Evolutionary conservation across 2,888 invertebrate genomes (phyloP).

Genomic region (Ryuthela nishihirai): DNA sequence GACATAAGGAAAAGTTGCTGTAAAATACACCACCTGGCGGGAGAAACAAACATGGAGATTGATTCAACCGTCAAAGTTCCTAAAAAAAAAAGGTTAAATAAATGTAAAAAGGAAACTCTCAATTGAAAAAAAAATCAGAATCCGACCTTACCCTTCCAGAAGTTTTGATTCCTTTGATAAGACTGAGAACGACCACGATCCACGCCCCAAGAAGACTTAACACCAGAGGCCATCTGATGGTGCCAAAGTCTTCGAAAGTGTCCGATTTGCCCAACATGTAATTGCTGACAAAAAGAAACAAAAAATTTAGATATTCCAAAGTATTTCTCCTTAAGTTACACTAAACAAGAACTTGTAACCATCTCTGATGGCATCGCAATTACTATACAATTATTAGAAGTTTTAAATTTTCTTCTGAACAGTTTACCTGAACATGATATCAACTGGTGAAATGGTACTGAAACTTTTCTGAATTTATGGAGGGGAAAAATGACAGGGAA

Average conservation of each 20-base stretch:
- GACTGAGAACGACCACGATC: constrained; percentile 36
- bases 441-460: too few relatives aligned
- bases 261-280: constrained; percentile 36
- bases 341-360: too few relatives aligned
- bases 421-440: too few relatives aligned
- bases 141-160: constrained; percentile 35
- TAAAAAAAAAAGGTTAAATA: background rate
- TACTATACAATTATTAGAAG: too few relatives aligned
- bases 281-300: constrained; percentile 22
- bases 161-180: constrained; percentile 41
- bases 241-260: constrained; percentile 26
- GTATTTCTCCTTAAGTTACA: too few relatives aligned
- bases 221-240: constrained; percentile 32
- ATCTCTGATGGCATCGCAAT: too few relatives aligned
- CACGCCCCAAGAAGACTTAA: constrained; percentile 35
- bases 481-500: too few relatives aligned
- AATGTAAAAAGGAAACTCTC: background rate
- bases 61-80: background rate
- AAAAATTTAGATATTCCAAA: too few relatives aligned
- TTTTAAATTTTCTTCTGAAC: too few relatives aligned
- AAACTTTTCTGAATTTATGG: too few relatives aligned
- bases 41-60: background rate
- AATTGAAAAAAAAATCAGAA: background rate
- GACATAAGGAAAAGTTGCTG: constrained; percentile 42
- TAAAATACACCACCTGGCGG: constrained; percentile 41